These are phyloP conservation scores for Haemorhous mexicanus DNA, from an alignment of 2,113 vertebrate genomes.

Conservation along the genomic window DNA sequence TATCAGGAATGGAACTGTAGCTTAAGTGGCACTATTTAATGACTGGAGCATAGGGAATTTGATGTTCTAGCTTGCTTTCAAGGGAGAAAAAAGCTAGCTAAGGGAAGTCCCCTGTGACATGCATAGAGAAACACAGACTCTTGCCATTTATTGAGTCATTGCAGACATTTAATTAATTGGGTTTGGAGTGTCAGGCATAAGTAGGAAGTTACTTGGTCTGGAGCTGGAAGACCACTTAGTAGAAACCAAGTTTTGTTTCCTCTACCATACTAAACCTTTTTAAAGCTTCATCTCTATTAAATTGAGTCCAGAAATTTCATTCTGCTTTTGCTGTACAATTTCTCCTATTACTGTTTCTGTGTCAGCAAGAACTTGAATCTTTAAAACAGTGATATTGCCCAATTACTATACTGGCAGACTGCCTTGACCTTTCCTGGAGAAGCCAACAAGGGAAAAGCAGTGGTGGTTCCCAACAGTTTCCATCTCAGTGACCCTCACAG, in stretches of 20 bases:
- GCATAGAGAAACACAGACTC: background rate
- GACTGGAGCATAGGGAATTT: background rate
- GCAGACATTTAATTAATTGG: background rate
- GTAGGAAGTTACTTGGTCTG: background rate
- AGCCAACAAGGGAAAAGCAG: background rate
- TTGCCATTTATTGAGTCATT: background rate
- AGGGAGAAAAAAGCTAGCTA: background rate
- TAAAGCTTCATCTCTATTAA: background rate
- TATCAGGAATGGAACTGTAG: background rate
- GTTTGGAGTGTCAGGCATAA: background rate
- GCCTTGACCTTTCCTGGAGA: conserved; percentile 6
- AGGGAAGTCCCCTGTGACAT: background rate
- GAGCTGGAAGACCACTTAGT: background rate
- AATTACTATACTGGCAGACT: background rate
- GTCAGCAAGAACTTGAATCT: background rate
- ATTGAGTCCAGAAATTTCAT: background rate
- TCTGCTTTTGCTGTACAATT: background rate
- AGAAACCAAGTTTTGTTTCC: background rate
- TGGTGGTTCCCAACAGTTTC: background rate
- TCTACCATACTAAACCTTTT: background rate
- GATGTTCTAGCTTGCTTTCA: background rate
- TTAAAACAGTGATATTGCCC: background rate
- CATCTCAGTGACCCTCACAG: background rate
- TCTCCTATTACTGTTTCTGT: background rate
- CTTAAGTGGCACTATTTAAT: background rate